A percentile compares a stretch with the other conserved stretches of the same genome.
Evolutionary conservation across 2,113 vertebrate genomes (phyloP).

Genomic region (Ramphastos sulfuratus): DNA sequence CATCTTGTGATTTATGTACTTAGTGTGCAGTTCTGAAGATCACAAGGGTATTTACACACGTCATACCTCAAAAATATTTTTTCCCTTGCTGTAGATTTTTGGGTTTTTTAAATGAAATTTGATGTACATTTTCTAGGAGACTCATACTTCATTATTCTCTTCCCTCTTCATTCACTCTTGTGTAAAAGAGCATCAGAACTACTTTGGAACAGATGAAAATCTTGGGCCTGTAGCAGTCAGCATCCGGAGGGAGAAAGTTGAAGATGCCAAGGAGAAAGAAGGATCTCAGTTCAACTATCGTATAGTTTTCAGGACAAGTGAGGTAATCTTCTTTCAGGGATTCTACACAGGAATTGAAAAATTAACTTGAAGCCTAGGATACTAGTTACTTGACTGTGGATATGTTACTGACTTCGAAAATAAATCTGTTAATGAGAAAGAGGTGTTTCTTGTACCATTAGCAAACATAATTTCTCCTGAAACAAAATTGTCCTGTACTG

Average conservation of each 20-base stretch:
- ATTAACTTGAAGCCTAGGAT: not conserved
- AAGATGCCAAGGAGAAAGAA: slow-evolving; percentile 94
- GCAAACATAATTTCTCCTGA: not conserved
- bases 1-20: not conserved
- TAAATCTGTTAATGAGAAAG: not conserved
- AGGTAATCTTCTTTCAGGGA: slow-evolving; percentile 78
- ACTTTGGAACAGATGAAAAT: slow-evolving; percentile 95
- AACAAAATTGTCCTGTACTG: not conserved
- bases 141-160: not conserved
- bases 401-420: not conserved
- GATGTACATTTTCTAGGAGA: not conserved
- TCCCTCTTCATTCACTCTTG: not conserved
- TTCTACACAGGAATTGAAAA: not conserved
- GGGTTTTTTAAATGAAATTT: not conserved
- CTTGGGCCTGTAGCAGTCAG: slow-evolving; percentile 95
- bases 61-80: not conserved
- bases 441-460: not conserved
- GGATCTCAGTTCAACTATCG: slow-evolving; percentile 93
- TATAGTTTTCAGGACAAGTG: slow-evolving; percentile 94
- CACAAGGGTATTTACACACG: not conserved
- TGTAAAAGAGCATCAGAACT: slow-evolving; percentile 93
- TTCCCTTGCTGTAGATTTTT: not conserved
- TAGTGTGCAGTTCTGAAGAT: not conserved
- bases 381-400: not conserved
- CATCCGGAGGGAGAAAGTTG: slow-evolving; percentile 90